These are phyloP conservation scores for Tipula confusa DNA, from an alignment of 2,888 invertebrate genomes.

Conservation along the genomic window DNA sequence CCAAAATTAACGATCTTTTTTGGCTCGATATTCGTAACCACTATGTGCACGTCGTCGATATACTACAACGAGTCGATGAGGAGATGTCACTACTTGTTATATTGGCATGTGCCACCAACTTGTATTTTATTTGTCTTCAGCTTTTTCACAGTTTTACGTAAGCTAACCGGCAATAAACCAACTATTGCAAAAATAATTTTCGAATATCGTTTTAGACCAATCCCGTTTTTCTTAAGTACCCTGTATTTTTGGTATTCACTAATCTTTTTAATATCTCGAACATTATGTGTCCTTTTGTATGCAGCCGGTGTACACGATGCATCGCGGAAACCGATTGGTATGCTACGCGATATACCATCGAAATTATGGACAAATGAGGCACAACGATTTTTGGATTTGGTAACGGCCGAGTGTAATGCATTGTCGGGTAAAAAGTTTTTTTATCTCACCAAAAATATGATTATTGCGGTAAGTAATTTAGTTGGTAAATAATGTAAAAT, in stretches of 20 bases:
- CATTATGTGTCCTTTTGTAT: constrained; percentile 53
- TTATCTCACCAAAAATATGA: constrained; percentile 54
- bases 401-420: constrained; percentile 54
- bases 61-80: constrained; percentile 58
- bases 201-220: background rate
- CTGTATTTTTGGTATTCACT: constrained; percentile 55
- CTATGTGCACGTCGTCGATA: constrained; percentile 58
- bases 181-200: background rate
- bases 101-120: constrained; percentile 64
- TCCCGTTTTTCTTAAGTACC: background rate
- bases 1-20: constrained; percentile 52
- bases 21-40: constrained; percentile 65
- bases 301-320: constrained; percentile 56
- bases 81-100: constrained; percentile 60
- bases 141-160: constrained; percentile 54
- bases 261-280: constrained; percentile 53
- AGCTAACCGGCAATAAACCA: background rate
- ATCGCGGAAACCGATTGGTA: constrained; percentile 52
- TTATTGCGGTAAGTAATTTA: constrained; percentile 53
- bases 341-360: constrained; percentile 48
- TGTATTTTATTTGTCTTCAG: constrained; percentile 70
- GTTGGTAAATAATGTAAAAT: background rate
- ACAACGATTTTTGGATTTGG: constrained; percentile 57
- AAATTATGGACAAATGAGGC: constrained; percentile 50
- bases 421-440: constrained; percentile 61